Base-by-base conservation (phyloP, 2,113 vertebrate genomes). In the Mellivora capensis region DNA sequence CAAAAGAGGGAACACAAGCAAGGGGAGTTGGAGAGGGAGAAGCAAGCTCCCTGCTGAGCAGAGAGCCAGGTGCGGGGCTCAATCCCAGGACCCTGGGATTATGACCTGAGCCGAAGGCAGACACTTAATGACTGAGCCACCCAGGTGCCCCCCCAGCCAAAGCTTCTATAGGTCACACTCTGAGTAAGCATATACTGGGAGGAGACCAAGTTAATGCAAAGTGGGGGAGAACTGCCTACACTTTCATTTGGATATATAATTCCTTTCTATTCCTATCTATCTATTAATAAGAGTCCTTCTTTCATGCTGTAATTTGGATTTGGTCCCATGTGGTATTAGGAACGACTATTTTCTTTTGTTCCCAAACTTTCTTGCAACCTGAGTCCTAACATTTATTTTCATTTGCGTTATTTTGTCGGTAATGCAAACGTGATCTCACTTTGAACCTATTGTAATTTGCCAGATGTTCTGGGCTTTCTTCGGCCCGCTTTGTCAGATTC, bases 381-480 rank as follows among this genome's bases (percentile, higher is more conserved):
- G 86, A 90, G 0, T 21, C 61, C 37, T 61, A 54, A 44, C 23
- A 76, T 72, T 88, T 82, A 61, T 89, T 94, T 95, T 62, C 39
- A 76, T 57, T 90, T 49, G 37, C 18, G 34, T 49, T 52, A 11
- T 80, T 62, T 95, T 67, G 6, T 61, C 39, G 90, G 20, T 67
- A 91, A 95, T n/a, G 59, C 34, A 93, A 94, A 97, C 76, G 85
- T 86, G 57, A 81, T 54, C 89, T 89, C 77, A 67, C 31, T 93
- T 96, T 69, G 67, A 93, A 31, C 21, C 61, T 89, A 20, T 89
- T 93, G 77, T 23, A 85, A 14, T 77, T 74, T 42, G 7, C 89
- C 59, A 87, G 62, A 44, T 90, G 54, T 74, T 86, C 10, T 52
- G 29, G 21, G 44, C 1, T 20, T 76, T 79, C n/a, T 4, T 29